These are phyloP conservation scores for Drymodes brunneopygia DNA, from an alignment of 2,113 vertebrate genomes.

Conservation along the genomic window DNA sequence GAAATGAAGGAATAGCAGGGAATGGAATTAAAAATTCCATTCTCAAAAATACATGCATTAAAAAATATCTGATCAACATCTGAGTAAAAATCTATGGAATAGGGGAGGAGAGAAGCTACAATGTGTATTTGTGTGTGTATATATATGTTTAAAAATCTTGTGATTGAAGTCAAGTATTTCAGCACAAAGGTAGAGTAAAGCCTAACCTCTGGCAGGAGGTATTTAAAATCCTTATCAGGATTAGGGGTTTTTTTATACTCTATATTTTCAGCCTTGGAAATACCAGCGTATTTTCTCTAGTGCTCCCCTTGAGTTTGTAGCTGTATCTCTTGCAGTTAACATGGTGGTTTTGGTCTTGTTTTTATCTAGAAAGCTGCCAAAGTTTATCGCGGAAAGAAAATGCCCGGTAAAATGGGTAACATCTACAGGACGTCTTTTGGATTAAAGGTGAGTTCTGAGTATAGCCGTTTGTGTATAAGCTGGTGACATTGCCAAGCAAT, in stretches of 20 bases:
- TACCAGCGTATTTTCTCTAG: neutral
- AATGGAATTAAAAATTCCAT: neutral
- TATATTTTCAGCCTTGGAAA: neutral
- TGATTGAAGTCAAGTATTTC: neutral
- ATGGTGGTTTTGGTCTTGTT: neutral
- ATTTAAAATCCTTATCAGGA: neutral
- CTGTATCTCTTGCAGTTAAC: neutral
- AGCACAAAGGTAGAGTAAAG: neutral
- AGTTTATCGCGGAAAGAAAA: conserved; percentile 93
- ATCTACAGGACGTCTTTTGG: conserved; percentile 76
- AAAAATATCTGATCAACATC: neutral
- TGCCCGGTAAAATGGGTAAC: conserved; percentile 94
- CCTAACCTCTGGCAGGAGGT: neutral
- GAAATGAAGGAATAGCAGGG: neutral
- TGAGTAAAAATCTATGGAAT: neutral
- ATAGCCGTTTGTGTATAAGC: neutral
- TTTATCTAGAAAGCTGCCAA: conserved; percentile 80
- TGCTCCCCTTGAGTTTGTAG: neutral
- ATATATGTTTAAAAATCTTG: neutral
- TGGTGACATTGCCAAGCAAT: neutral
- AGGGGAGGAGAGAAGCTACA: neutral
- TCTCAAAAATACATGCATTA: neutral
- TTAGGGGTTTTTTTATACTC: neutral
- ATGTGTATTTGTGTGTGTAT: fast-evolving
- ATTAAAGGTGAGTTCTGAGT: conserved; percentile 80